phyloP scores from a whole-genome alignment of 1,140 invertebrate species.

The Saccostrea cuccullata region DNA sequence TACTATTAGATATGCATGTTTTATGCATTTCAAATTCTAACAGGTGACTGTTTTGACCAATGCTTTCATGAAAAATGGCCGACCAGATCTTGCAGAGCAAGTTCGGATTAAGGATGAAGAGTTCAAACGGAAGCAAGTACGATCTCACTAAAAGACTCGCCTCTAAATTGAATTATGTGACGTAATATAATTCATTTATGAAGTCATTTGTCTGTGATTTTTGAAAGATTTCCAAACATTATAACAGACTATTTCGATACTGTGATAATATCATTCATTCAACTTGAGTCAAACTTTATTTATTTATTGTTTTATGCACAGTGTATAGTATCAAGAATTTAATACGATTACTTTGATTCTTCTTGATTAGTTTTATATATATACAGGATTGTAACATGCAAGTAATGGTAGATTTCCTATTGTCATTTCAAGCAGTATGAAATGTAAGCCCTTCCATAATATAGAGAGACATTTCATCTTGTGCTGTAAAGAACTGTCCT shows the following conservation, averaged over 20 bases:
- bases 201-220: background rate
- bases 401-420: too few species aligned
- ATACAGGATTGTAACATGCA: too few species aligned
- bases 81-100: conserved; percentile 44
- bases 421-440: too few species aligned
- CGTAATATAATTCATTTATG: too few species aligned
- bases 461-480: too few species aligned
- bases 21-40: background rate
- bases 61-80: conserved; percentile 55
- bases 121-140: background rate
- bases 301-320: background rate
- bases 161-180: background rate
- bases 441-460: too few species aligned
- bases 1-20: too few species aligned
- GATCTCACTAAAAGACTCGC: background rate
- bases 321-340: too few species aligned
- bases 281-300: background rate
- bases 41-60: conserved; percentile 53
- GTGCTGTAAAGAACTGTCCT: too few species aligned
- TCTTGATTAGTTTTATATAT: too few species aligned
- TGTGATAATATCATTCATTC: background rate
- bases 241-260: background rate
- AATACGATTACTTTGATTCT: too few species aligned
- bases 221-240: too few species aligned
- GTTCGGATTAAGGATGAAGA: conserved; percentile 32